These are phyloP conservation scores for Phenacoccus solenopsis DNA, from an alignment of 1,140 invertebrate species.

Conservation along the genomic window DNA sequence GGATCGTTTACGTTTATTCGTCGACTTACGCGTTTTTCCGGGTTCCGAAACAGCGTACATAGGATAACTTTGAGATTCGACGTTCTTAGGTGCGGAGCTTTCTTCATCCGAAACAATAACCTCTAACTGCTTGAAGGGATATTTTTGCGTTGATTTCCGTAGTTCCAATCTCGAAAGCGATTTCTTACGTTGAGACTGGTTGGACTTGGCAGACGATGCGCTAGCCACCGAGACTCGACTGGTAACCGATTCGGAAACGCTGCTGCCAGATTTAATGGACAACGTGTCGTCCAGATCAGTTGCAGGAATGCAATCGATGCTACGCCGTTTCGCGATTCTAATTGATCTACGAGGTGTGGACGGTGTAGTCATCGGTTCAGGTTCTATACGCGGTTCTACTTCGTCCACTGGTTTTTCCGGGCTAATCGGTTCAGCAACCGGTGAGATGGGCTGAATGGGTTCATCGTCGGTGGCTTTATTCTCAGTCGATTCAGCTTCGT, in stretches of 20 bases:
- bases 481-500: too few relatives aligned
- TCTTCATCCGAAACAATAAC: constrained; percentile 1
- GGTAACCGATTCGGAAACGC: not conserved
- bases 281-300: not conserved
- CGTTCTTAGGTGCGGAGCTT: not conserved
- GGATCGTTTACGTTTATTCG: not conserved
- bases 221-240: not conserved
- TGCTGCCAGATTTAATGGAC: not conserved
- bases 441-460: too few relatives aligned
- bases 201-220: not conserved
- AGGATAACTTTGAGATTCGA: not conserved
- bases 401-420: too few relatives aligned
- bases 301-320: not conserved
- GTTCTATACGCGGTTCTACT: too few relatives aligned
- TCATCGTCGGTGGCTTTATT: too few relatives aligned
- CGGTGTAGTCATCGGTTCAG: not conserved
- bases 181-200: not conserved
- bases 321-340: not conserved
- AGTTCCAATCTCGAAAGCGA: not conserved
- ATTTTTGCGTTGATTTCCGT: too few relatives aligned
- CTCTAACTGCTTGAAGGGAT: not conserved
- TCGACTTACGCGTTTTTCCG: not conserved
- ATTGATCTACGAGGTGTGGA: not conserved
- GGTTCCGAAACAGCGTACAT: not conserved
- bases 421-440: too few relatives aligned